phyloP scores from a whole-genome alignment of 2,113 vertebrate genomes.

The Alexandromys fortis region DNA sequence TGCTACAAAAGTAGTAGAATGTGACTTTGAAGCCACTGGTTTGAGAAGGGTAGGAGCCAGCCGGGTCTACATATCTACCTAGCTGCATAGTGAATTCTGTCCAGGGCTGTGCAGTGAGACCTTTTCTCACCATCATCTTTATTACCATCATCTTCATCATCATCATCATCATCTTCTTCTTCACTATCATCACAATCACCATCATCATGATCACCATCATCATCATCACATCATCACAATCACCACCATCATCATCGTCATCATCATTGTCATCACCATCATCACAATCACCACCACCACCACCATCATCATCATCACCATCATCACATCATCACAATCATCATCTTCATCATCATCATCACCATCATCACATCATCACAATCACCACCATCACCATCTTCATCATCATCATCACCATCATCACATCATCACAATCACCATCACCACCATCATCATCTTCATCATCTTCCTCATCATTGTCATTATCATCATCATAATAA shows the following conservation, averaged over 20 bases:
- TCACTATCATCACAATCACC: too few relatives aligned
- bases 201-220: too few relatives aligned
- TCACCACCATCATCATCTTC: rapidly evolving
- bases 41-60: not conserved
- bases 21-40: not conserved
- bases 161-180: too few relatives aligned
- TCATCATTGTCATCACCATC: not conserved
- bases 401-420: too few relatives aligned
- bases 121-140: not conserved
- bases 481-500: not conserved
- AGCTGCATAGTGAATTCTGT: not conserved
- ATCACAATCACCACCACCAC: too few relatives aligned
- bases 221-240: too few relatives aligned
- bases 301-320: rapidly evolving
- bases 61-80: not conserved
- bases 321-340: too few relatives aligned
- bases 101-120: not conserved
- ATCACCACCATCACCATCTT: rapidly evolving
- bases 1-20: not conserved
- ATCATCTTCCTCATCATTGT: not conserved
- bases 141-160: not conserved
- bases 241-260: too few relatives aligned
- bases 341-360: rapidly evolving
- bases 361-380: too few relatives aligned
- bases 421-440: too few relatives aligned